phyloP scores from a whole-genome alignment of 2,113 vertebrate genomes.

The Hylia prasina region DNA sequence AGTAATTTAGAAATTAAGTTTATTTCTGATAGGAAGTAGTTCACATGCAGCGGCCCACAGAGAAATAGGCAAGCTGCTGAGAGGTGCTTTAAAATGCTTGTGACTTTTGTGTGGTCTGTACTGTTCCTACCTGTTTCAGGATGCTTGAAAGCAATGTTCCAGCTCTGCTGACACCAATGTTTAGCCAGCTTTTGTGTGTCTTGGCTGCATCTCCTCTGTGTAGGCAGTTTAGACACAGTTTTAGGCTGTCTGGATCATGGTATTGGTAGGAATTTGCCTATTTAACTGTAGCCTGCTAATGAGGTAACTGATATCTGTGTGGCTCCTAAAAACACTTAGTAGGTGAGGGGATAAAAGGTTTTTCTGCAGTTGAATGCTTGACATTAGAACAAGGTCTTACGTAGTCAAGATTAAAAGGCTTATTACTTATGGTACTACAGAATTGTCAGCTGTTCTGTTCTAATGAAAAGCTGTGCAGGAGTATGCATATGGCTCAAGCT shows the following conservation, averaged over 20 bases:
- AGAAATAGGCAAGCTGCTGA: background rate
- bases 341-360: background rate
- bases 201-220: rapidly evolving
- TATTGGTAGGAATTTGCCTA: background rate
- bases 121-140: background rate
- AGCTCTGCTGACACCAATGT: background rate
- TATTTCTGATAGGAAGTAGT: background rate
- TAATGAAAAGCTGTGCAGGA: background rate
- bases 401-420: background rate
- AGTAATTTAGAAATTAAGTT: background rate
- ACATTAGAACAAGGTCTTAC: background rate
- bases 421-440: background rate
- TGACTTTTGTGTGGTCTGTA: background rate
- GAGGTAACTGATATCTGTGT: background rate
- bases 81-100: background rate
- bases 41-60: background rate
- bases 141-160: background rate
- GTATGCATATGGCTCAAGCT: background rate
- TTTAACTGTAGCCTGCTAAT: background rate
- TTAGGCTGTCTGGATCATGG: background rate
- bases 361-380: background rate
- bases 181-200: background rate
- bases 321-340: background rate
- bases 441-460: background rate
- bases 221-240: background rate